Conservation (phyloP, 2,797 vertebrate genomes). For the Ceyx erithaca region DNA sequence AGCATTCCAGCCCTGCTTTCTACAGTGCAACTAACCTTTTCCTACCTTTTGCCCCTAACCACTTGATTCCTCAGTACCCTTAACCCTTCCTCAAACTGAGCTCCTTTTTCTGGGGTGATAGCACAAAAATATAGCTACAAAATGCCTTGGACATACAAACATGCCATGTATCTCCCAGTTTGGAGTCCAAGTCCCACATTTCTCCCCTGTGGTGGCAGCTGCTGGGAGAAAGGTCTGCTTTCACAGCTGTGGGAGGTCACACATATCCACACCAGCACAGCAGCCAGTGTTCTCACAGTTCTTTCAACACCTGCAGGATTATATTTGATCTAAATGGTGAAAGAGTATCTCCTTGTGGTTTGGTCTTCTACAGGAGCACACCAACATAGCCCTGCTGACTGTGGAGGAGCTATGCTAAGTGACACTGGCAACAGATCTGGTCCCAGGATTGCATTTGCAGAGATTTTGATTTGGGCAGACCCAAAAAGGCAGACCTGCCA, state of each 20-base stretch:
- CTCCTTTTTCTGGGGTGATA: neutral
- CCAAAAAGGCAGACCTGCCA: neutral
- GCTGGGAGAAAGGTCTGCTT: neutral
- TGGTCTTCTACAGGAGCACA: neutral
- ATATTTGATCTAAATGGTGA: neutral
- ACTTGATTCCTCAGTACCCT: neutral
- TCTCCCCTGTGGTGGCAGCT: neutral
- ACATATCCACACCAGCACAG: neutral
- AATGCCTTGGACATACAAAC: neutral
- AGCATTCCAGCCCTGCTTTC: neutral
- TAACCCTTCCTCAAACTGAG: neutral
- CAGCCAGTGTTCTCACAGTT: rapidly evolving
- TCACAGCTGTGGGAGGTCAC: neutral
- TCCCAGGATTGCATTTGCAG: neutral
- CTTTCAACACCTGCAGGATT: neutral
- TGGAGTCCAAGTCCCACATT: rapidly evolving
- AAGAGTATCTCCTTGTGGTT: neutral
- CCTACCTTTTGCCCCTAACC: neutral
- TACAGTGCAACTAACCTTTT: neutral
- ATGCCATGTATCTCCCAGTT: neutral
- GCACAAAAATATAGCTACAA: neutral
- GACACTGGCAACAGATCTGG: neutral
- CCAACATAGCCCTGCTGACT: neutral
- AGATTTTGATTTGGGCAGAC: neutral
- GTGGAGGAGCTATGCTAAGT: neutral